These are phyloP conservation scores for Climacteris rufus DNA, from an alignment of 2,113 vertebrate genomes.

Conservation along the genomic window DNA sequence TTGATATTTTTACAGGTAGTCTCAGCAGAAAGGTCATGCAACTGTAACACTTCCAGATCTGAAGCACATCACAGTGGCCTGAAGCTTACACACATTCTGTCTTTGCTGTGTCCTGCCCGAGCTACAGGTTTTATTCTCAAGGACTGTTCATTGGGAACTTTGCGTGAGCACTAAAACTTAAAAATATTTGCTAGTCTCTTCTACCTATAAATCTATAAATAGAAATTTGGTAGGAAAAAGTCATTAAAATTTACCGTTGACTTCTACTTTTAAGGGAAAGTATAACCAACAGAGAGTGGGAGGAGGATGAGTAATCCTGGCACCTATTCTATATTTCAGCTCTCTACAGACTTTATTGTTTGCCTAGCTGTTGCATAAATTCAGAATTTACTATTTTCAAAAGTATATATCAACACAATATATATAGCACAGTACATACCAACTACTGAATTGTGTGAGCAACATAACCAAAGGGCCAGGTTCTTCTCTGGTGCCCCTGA, in stretches of 20 bases:
- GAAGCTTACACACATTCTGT: neutral
- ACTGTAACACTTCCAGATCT: neutral
- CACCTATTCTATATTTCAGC: conserved; percentile 8
- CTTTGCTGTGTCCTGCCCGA: neutral
- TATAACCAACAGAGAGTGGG: neutral
- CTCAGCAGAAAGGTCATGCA: neutral
- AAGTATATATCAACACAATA: neutral
- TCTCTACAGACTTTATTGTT: neutral
- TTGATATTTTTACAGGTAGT: neutral
- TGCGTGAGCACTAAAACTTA: neutral
- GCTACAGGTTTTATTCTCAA: neutral
- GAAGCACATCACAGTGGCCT: neutral
- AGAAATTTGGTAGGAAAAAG: neutral
- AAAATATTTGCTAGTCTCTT: neutral
- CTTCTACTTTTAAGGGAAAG: neutral
- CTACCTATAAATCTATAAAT: conserved; percentile 5
- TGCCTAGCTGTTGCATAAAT: neutral
- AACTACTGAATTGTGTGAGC: neutral
- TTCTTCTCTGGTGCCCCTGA: neutral
- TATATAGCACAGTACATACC: neutral
- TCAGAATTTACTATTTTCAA: conserved; percentile 34
- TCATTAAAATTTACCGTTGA: neutral
- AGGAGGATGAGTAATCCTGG: conserved; percentile 35
- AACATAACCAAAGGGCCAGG: neutral
- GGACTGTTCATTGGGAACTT: neutral